phyloP scores from a whole-genome alignment of 2,888 invertebrate species.

The Axea sp. region DNA sequence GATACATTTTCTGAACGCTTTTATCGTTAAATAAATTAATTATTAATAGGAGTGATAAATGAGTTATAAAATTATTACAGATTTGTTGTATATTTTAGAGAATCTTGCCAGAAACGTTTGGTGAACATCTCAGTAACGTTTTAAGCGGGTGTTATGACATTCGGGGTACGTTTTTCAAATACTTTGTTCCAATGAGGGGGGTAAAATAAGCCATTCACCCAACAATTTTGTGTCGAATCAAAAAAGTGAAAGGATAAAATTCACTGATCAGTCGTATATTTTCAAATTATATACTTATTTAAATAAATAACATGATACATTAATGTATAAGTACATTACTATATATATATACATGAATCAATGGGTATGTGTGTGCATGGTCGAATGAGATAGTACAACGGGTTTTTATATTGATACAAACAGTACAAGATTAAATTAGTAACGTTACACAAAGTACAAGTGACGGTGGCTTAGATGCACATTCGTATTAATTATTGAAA shows the following conservation, averaged over 20 bases:
- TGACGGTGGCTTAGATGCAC: constrained; percentile 51
- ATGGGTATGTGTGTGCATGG: constrained; percentile 52
- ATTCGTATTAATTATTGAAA: constrained; percentile 52
- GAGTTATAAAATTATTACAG: too few relatives aligned
- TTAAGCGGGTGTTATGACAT: too few relatives aligned
- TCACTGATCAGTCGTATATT: constrained; percentile 44
- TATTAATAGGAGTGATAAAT: too few relatives aligned
- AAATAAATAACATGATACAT: constrained; percentile 58
- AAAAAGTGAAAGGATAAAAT: constrained; percentile 26
- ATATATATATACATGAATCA: constrained; percentile 56
- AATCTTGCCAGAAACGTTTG: too few relatives aligned
- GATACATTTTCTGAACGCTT: too few relatives aligned
- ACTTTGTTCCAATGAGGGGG: too few relatives aligned
- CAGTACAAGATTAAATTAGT: constrained; percentile 60
- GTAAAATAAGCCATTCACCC: too few relatives aligned
- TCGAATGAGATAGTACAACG: constrained; percentile 52
- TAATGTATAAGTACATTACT: constrained; percentile 55
- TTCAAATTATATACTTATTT: constrained; percentile 55
- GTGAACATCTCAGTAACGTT: too few relatives aligned
- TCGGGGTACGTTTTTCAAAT: too few relatives aligned
- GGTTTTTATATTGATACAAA: constrained; percentile 55
- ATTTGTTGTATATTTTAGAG: too few relatives aligned
- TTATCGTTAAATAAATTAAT: too few relatives aligned
- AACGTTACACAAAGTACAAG: constrained; percentile 57
- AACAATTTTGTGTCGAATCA: too few relatives aligned